A percentile compares a stretch with the other conserved stretches of the same genome.
Evolutionary conservation across 2,888 invertebrate genomes (phyloP).

Genomic region (Temnothorax ravouxi): DNA sequence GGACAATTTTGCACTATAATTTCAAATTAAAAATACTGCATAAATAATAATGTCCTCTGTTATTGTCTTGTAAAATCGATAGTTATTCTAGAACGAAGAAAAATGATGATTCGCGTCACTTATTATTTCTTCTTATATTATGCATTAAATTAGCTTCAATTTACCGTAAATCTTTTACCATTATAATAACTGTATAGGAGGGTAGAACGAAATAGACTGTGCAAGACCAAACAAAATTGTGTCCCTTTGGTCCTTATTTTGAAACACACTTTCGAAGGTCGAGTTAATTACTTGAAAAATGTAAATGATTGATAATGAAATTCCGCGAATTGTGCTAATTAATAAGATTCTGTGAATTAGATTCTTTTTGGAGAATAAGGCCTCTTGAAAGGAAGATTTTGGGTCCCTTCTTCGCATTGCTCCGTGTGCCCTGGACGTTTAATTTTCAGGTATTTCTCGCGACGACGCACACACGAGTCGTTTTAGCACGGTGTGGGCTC

Average conservation of each 20-base stretch:
- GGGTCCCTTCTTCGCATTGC: not conserved
- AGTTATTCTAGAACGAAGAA: not conserved
- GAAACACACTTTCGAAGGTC: not conserved
- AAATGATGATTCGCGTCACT: not conserved
- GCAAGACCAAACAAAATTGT: not conserved
- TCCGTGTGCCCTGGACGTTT: constrained; percentile 20
- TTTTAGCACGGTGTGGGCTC: constrained; percentile 13
- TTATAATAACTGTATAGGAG: constrained; percentile 1
- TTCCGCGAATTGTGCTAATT: not conserved
- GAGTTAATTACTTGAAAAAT: not conserved
- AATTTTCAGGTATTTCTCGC: constrained; percentile 43
- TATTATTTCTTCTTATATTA: not conserved
- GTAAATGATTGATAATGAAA: not conserved
- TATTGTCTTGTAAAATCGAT: constrained; percentile 15
- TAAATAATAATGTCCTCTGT: not conserved
- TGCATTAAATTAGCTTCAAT: constrained; percentile 2
- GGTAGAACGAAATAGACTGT: not conserved
- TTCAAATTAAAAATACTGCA: not conserved
- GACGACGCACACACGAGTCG: constrained; percentile 13
- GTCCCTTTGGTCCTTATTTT: not conserved
- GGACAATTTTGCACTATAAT: not conserved
- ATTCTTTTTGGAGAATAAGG: not conserved
- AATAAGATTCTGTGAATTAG: not conserved
- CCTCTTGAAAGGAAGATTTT: not conserved
- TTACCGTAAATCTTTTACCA: not conserved